phyloP scores from a whole-genome alignment of 2,797 vertebrate species.

The Acanthis flammea region DNA sequence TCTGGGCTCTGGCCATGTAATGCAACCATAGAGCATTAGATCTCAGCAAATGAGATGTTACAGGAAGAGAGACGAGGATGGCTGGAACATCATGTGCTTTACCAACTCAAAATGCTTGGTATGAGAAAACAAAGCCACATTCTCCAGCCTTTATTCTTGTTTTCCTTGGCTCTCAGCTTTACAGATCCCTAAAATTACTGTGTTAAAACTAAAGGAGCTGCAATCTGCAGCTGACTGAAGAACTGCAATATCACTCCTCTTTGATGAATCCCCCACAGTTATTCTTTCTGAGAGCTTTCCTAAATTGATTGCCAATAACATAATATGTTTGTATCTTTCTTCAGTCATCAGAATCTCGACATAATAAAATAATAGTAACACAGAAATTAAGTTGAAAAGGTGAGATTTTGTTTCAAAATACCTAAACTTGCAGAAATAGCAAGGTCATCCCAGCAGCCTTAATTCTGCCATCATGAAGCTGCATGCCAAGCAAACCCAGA shows the following conservation, averaged over 20 bases:
- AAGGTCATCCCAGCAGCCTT: background rate
- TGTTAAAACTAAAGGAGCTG: background rate
- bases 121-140: constrained; percentile 21
- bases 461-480: background rate
- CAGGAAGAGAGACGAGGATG: background rate
- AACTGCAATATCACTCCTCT: background rate
- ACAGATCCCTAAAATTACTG: background rate
- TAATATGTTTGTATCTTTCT: background rate
- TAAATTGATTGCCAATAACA: background rate
- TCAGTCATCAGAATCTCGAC: background rate
- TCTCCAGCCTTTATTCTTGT: background rate
- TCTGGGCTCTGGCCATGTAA: background rate
- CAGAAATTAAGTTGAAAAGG: background rate
- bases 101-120: constrained; percentile 13
- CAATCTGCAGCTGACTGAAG: background rate
- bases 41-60: constrained; percentile 16
- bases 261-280: background rate
- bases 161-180: constrained; percentile 7
- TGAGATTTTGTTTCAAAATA: background rate
- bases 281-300: background rate
- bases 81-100: constrained; percentile 40
- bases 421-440: background rate
- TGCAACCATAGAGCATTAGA: background rate
- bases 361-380: background rate
- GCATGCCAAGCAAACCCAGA: background rate